Percentiles rank a stretch among this genome's conserved stretches.
These are phyloP conservation scores for Pseudochirops corinnae DNA, from an alignment of 2,797 vertebrate genomes.

Conservation along the genomic window DNA sequence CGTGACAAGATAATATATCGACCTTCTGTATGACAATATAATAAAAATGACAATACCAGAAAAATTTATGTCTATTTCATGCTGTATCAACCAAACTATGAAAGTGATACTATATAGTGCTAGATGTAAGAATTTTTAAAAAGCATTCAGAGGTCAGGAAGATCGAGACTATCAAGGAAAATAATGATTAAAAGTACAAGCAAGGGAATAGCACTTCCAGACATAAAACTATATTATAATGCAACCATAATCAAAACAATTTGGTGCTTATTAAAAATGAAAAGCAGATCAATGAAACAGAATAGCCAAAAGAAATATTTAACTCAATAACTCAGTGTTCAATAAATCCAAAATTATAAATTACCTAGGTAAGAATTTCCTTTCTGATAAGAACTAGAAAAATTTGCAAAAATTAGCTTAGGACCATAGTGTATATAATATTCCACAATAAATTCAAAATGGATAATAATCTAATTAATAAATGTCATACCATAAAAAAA, in stretches of 20 bases:
- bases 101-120: neutral
- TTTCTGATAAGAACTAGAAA: neutral
- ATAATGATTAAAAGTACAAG: neutral
- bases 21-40: too few species aligned
- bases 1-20: neutral
- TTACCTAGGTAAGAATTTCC: neutral
- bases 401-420: neutral
- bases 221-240: neutral
- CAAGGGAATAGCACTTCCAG: neutral
- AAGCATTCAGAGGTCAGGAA: neutral
- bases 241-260: neutral
- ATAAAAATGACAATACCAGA: neutral
- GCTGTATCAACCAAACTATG: neutral
- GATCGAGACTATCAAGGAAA: neutral
- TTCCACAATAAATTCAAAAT: neutral
- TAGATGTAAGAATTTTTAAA: neutral
- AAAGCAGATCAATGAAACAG: neutral
- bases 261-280: neutral
- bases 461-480: neutral
- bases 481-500: neutral
- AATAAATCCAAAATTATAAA: neutral
- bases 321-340: neutral
- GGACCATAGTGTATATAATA: neutral
- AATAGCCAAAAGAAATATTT: neutral
- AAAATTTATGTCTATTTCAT: neutral